Evolutionary conservation across 2,797 vertebrate genomes (phyloP), one percentile per base, ranked within the genome.

Genomic region (Enteromius viviparus): DNA sequence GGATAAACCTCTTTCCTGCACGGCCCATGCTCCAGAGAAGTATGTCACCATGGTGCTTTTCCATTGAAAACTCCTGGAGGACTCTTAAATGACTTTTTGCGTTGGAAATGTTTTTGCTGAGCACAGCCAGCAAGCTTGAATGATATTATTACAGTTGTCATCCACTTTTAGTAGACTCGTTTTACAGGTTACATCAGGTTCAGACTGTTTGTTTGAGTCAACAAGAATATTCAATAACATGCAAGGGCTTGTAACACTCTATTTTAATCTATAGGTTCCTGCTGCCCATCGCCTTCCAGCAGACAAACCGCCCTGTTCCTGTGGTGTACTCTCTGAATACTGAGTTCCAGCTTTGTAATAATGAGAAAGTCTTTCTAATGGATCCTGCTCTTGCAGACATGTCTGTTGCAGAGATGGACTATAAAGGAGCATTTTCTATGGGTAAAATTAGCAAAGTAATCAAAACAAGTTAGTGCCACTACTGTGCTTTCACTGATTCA

Each of bases 381-480:
- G 97, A 99, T 66, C 98, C 98, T 2, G 95, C 93, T 85, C 90
- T 88, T 0, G 85, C 94, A 0, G 96, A 97, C 11, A 95, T 98
- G 91, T 96, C 97, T 0, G 92, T 99, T 93, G 95, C 97, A 40
- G 98, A 99, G 93, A 98, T 99, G 98, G 98, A 99, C 91, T 99
- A 99, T 93, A 99, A 98, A 90, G 97, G 97, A 71, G 96, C 98
- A 0, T 99, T 99, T 89, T 99, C 97, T 17, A 99, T 99, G 94
- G 97, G 98, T 98, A 91, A 0, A 84, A 6, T 40, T 0, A 66
- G 32, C 17, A 51, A 76, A 69, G 47, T 0, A 32, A 72, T 49
- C 5, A 60, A 70, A 69, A 60, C 1, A 32, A 47, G 47, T 4
- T 62, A 45, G 32, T 21, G 1, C 65, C 40, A 14, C 3, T 37